Evolutionary conservation across 2,888 invertebrate genomes (phyloP), one percentile per base, ranked within the genome.

Genomic region (Dendrolimus houi): DNA sequence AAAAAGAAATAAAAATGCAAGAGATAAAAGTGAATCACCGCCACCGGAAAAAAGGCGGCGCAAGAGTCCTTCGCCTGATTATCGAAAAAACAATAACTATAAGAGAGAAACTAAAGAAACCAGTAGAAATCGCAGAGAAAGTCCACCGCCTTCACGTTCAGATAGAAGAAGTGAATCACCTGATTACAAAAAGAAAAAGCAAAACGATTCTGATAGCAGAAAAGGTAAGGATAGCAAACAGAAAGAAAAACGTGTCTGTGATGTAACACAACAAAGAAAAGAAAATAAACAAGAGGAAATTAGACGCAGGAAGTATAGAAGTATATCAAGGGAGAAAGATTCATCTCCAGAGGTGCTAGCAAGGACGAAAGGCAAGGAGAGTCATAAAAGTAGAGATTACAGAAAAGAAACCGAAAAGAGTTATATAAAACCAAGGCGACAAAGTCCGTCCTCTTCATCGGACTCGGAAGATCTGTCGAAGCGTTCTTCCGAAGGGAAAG

Each of bases 31-130:
- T 60, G 57, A 65, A 0, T 86, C 88, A 0, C 84, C 87, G 0
- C 79, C 79, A 3, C 85, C 85, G 0, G 84, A 83, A 29, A 88
- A 86, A 62, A 76, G 76, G 61, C 74, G 84, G 2, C 77, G 81
- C 1, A 77, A 68, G 56, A 87, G 86, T 57, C 71, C 76, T 1
- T 81, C 86, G 0, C 70, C 71, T 1, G 81, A 81, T 7, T 73
- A 65, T 59, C 81, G 71, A 63, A 66, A 62, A 13, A 68, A 62
- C 58, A 74, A 78, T 56, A 77, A 74, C 54, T 73, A 66, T 61
- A 70, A 70, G 64, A 71, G 75, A 59, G 60, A 65, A 55, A 57
- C 56, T 14, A 65, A 64, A 58, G 66, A 66, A 17, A 59, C 13
- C n/a, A 66, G 66, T 8, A 72, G 69, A 60, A 68, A 71, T 57